Evolutionary conservation across 2,113 vertebrate species (phyloP), one percentile per base, ranked within the genome.

Genomic region (Colinus virginianus): DNA sequence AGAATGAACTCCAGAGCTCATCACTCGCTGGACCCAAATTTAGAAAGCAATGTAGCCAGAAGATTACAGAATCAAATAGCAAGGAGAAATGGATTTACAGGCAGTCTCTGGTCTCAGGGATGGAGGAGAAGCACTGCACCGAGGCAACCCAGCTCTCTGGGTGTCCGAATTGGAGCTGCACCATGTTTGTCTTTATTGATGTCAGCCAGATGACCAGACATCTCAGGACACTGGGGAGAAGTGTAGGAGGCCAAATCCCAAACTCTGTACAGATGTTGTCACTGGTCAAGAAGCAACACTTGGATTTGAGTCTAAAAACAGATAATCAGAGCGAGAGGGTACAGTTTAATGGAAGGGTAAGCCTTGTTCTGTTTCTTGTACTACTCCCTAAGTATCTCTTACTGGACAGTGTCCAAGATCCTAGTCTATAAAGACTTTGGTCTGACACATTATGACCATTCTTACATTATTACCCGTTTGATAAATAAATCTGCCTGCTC

Each of bases 401-500:
- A 2, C 76, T 91, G 92, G 88, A 53, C 40, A 20, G 66, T 9
- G 0, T 19, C 87, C 87, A 88, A 77, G 56, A 20, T 22, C 49
- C 1, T 1, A 74, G 42, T 38, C 68, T 74, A 2, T 6, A 38
- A 1, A 42, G 79, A 23, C 85, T 67, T 34, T 23, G 71, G 71
- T 42, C 70, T 38, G 58, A 63, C 71, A 80, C 56, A 16, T 85
- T 34, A 66, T 26, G 88, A 45, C 64, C 88, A 68, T 83, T 88
- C 56, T 56, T 68, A 34, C 1, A 42, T 23, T 72, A 64, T 79
- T 58, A 67, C 64, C 71, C 43, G 40, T 45, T 13, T 8, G 23
- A 91, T 26, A 89, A 84, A 69, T 20, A 42, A 70, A 83, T 81
- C 85, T 75, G 56, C 78, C 69, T 63, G 22, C 79, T 70, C 84